These are phyloP conservation scores for Microchrysa polita DNA, from an alignment of 2,888 invertebrate genomes.

Conservation along the genomic window DNA sequence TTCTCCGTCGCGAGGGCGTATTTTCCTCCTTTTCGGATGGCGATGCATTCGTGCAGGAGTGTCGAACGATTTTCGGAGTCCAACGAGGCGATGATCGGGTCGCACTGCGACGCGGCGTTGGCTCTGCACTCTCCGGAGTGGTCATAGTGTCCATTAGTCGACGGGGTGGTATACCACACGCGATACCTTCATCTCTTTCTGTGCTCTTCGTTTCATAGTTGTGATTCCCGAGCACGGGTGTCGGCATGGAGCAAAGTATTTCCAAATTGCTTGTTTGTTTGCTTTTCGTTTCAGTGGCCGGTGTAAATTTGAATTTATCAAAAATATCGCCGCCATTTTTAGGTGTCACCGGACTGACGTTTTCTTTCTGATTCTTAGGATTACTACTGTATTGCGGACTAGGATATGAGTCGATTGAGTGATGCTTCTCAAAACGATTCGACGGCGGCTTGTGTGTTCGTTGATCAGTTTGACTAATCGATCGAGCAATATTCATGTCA, in stretches of 20 bases:
- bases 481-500: conserved; percentile 27
- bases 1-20: background rate
- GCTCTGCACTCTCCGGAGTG: background rate
- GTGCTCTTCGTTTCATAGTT: background rate
- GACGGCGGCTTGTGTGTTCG: conserved; percentile 41
- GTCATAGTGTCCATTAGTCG: background rate
- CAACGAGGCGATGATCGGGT: conserved; percentile 15
- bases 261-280: conserved; percentile 53
- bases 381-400: background rate
- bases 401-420: background rate
- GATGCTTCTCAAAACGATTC: background rate
- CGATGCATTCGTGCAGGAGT: conserved; percentile 4
- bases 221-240: conserved; percentile 54
- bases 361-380: conserved; percentile 61
- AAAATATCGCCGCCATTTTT: conserved; percentile 60
- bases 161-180: background rate
- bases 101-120: background rate
- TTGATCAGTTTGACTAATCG: background rate
- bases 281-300: conserved; percentile 52
- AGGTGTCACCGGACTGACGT: conserved; percentile 63
- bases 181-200: background rate
- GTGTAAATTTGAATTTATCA: conserved; percentile 62
- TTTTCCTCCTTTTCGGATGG: background rate
- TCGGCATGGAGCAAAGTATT: conserved; percentile 58
- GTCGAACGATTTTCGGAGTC: conserved; percentile 22